Evolutionary conservation across 2,888 invertebrate species (phyloP).

Genomic region (Coecobrya sp.): DNA sequence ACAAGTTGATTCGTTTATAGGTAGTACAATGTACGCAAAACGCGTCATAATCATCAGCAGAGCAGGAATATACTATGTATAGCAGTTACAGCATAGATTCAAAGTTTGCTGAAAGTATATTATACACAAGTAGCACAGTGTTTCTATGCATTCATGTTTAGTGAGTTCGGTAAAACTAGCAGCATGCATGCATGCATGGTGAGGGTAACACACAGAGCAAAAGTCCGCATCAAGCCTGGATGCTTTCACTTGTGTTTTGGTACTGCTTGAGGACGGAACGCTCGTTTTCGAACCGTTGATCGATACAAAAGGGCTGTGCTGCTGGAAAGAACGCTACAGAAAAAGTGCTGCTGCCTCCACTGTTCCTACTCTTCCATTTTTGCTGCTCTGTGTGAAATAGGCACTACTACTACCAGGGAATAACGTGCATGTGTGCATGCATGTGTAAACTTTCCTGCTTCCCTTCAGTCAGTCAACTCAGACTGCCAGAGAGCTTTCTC

Average conservation of each 20-base stretch:
- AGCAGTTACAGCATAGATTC: background rate
- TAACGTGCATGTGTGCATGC: slow-evolving; percentile 38
- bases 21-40: background rate
- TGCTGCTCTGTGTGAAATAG: background rate
- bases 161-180: background rate
- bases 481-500: slow-evolving; percentile 37
- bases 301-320: slow-evolving; percentile 77
- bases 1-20: slow-evolving; percentile 1
- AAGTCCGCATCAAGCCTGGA: slow-evolving; percentile 76
- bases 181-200: background rate
- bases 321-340: background rate
- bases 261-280: slow-evolving; percentile 75
- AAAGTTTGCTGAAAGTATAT: background rate
- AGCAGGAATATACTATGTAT: background rate
- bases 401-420: background rate
- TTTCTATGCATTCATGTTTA: background rate
- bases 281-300: slow-evolving; percentile 73
- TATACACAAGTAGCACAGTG: background rate
- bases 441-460: slow-evolving; percentile 26
- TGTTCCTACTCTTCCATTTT: background rate
- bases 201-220: slow-evolving; percentile 60
- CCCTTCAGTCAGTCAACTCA: slow-evolving; percentile 37
- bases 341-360: background rate
- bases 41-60: background rate
- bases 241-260: slow-evolving; percentile 79